phyloP scores from a whole-genome alignment of 2,888 invertebrate species.

The Caprella mutica region DNA sequence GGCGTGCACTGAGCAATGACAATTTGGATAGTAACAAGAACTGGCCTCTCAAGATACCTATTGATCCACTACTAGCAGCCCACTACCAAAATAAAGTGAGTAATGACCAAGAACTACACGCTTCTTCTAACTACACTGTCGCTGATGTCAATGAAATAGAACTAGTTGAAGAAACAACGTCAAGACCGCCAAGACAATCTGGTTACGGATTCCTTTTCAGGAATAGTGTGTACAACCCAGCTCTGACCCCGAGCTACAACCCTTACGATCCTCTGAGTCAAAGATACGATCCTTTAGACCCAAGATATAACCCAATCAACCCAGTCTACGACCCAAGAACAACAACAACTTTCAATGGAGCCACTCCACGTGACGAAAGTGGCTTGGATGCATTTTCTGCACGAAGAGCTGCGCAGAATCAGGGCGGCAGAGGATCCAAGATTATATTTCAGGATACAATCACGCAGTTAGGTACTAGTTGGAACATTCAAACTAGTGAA shows the following conservation, averaged over 20 bases:
- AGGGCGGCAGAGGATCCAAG: background rate
- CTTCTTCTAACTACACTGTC: too few species aligned
- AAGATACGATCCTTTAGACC: background rate
- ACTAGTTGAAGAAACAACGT: too few species aligned
- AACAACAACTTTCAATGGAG: background rate
- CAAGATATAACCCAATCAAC: conserved; percentile 1
- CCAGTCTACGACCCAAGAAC: too few species aligned
- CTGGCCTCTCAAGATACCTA: too few species aligned
- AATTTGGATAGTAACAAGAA: too few species aligned
- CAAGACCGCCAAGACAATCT: background rate
- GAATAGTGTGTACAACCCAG: background rate
- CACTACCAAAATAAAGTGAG: too few species aligned
- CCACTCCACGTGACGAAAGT: background rate
- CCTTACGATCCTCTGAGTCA: conserved; percentile 8
- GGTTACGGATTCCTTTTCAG: background rate
- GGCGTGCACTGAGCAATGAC: too few species aligned
- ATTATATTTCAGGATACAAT: conserved; percentile 11
- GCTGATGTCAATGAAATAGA: too few species aligned
- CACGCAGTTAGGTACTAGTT: conserved; percentile 16
- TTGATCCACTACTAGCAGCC: too few species aligned
- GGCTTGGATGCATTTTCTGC: conserved; percentile 12
- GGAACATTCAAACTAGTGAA: conserved; percentile 21
- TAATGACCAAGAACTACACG: too few species aligned
- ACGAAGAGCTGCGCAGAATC: background rate
- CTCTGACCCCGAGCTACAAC: background rate